Percentiles rank a stretch among this genome's conserved stretches.
Evolutionary conservation across 2,113 vertebrate genomes (phyloP).

Genomic region (Tragelaphus imberbis): DNA sequence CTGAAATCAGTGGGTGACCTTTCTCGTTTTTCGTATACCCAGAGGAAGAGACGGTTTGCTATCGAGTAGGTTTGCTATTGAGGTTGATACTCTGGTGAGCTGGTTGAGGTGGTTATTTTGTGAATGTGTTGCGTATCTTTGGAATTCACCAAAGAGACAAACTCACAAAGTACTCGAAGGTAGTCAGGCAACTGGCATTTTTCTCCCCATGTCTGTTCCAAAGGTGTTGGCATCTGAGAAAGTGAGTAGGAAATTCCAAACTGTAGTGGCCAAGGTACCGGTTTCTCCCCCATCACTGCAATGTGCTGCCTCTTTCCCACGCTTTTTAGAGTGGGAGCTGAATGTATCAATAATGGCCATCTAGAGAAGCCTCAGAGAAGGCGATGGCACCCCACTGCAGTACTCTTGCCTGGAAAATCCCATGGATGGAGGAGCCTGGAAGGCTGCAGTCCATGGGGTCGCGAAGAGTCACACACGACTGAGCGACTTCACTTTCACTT

Average conservation of each 20-base stretch:
- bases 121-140: not conserved
- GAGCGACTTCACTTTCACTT: no score
- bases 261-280: not conserved
- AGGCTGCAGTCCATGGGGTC: no score
- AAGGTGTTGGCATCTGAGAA: not conserved
- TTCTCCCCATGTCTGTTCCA: not conserved
- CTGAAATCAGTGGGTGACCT: constrained; percentile 75
- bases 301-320: not conserved
- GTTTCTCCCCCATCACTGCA: accelerated
- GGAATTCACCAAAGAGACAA: not conserved
- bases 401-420: no score
- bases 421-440: no score
- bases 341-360: not conserved
- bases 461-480: no score
- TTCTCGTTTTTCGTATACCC: constrained; percentile 59
- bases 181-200: not conserved
- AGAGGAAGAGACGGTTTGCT: constrained; percentile 45
- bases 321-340: not conserved
- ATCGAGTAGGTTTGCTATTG: constrained; percentile 39
- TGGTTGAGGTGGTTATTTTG: not conserved
- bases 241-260: not conserved
- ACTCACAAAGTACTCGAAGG: not conserved
- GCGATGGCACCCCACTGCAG: no score
- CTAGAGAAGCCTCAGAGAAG: not conserved
- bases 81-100: not conserved